Conservation (phyloP, 2,113 vertebrate genomes). For the Ardeotis arabs region DNA sequence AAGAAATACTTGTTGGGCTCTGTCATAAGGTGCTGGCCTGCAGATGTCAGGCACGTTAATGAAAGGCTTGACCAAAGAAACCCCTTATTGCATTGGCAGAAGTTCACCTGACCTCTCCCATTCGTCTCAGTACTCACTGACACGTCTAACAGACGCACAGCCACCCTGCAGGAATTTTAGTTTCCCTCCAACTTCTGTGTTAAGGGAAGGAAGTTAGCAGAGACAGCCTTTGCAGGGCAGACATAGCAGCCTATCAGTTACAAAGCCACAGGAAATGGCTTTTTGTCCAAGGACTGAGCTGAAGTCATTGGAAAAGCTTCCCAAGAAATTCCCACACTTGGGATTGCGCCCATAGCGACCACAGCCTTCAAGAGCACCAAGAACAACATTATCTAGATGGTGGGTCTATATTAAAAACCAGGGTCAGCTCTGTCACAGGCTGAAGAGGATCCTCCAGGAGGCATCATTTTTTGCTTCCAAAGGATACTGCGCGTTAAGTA, state of each 20-base stretch:
- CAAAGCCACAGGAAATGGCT: neutral
- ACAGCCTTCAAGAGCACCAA: neutral
- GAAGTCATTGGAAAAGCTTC: neutral
- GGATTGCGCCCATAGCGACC: neutral
- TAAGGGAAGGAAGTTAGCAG: neutral
- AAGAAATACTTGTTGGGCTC: neutral
- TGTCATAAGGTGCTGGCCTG: neutral
- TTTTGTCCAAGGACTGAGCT: neutral
- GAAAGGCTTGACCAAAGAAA: neutral
- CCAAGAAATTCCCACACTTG: neutral
- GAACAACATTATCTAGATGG: neutral
- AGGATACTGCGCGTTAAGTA: neutral
- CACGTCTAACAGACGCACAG: rapidly evolving
- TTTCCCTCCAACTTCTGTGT: neutral
- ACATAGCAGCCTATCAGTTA: neutral
- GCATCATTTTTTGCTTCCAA: neutral
- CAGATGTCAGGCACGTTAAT: neutral
- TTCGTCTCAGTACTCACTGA: neutral
- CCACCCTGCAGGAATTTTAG: neutral
- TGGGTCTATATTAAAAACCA: neutral
- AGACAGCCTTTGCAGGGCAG: neutral
- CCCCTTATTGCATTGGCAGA: neutral
- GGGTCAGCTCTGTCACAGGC: neutral
- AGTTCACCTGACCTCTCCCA: neutral
- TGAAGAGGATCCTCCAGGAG: neutral